Base-by-base conservation (phyloP, 2,113 vertebrate genomes). In the Peucedramus taeniatus region DNA sequence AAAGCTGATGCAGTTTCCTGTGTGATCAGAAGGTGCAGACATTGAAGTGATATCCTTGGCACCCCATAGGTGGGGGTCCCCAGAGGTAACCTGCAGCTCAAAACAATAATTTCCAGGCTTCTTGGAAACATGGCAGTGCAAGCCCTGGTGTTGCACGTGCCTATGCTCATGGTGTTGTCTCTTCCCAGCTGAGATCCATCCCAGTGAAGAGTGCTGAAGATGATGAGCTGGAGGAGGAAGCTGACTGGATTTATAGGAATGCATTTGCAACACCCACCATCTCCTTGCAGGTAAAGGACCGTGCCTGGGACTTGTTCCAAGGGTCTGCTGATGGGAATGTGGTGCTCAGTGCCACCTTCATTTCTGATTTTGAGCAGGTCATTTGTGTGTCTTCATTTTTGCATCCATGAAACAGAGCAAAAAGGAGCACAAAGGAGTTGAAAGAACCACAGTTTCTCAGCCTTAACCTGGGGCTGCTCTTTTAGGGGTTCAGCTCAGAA, bases 161-260 rank as follows among this genome's bases (percentile, higher is more conserved):
- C 35, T 56, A 49, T 68, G n/a, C 17, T 78, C 35, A 89, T 18
- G 30, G 39, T 35, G 21, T 49, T 84, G 49, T 75, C 71, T 93
- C 61, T 68, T 47, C 39, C 39, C 93, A 99, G 99, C 96, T 99
- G 70, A 98, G 99, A 63, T 97, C 98, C 64, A 99, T 99, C 75
- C 98, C 98, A 1, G 99, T 99, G 80, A 99, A 99, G 96, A 98
- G 94, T 15, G 99, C 99, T 84, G 99, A 99, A 96, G 99, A 99
- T 79, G 99, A 99, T 40, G 99, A 99, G 91, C 97, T 99, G 69
- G 99, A 99, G 92, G 99, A 99, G n/a, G 99, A 99, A 96, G 99
- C 99, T 28, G 99, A 99, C 93, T 99, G 99, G 99, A 99, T 99
- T 97, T 99, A 99, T 64, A 98, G 99, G 95, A 99, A 99, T 27